Base-by-base conservation (phyloP, 1,140 invertebrate genomes). In the Drosophila arizonae region DNA sequence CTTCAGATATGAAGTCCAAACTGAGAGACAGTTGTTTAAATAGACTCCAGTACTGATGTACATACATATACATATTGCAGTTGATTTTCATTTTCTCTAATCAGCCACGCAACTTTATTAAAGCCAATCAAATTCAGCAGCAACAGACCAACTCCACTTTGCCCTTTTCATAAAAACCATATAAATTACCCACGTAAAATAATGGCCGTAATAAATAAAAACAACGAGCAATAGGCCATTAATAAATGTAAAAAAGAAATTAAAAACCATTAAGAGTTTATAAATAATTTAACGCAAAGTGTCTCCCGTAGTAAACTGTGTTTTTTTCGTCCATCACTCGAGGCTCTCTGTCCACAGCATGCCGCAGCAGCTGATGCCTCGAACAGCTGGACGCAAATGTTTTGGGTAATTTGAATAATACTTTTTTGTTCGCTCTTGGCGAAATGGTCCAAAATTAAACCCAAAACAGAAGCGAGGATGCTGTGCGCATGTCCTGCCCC, bases 401-500 rank as follows among this genome's bases (percentile, higher is more conserved):
- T 68, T 68, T 68, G 65, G 65, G 65, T 60, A 58, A 68, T 68
- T 68, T 60, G 1, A 30, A 17, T 17, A 17, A 13, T 17, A 60
- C 17, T 6, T 60, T 60, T 45, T 68, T 17, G 10, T 6, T 17
- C 54, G 4, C 45, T 26, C 15, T 39, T 11, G 11, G 1, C 30
- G 28, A 67, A 67, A 58, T 60, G 30, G 21, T 43, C 65, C 64
- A 67, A 64, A 54, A 64, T 64, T 52, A 6, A 67, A 30, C 50
- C 60, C 60, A 62, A 62, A 62, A 64, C 48, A 64, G 10, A 41
- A 33, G 6, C 39, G 54, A n/a, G 52, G 79, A 87, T 76, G 78
- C 82, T 86, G 78, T 86, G 82, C 81, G 82, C 82, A 86, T 66
- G 82, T 17, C 15, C 30, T 55, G 41, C 9, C 9, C 28, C 5